Evolutionary conservation across 2,113 vertebrate genomes (phyloP).

Genomic region (Holacanthus passer): DNA sequence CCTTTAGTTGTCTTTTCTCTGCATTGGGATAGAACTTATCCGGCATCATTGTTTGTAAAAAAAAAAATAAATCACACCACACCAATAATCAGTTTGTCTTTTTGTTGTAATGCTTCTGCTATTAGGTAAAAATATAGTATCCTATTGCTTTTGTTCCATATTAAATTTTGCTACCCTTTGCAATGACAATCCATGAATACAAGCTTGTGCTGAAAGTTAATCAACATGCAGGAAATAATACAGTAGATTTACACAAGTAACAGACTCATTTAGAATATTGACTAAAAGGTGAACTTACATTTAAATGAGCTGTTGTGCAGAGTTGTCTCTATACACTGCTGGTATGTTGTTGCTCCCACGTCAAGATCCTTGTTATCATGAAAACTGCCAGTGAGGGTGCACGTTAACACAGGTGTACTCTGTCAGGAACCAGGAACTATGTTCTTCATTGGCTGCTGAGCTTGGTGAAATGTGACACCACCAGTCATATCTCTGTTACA

Average conservation of each 20-base stretch:
- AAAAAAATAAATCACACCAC: background rate
- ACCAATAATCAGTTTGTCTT: background rate
- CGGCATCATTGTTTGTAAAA: background rate
- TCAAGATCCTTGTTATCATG: conserved; percentile 69
- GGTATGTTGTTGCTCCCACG: conserved; percentile 62
- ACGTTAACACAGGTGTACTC: conserved; percentile 76
- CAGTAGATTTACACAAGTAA: background rate
- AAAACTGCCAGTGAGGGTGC: conserved; percentile 63
- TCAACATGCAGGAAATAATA: background rate
- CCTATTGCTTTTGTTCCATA: background rate
- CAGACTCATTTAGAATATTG: background rate
- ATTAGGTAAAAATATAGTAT: background rate
- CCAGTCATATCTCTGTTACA: conserved; percentile 53
- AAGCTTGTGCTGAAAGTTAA: background rate
- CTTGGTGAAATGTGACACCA: conserved; percentile 77
- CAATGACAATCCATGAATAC: background rate
- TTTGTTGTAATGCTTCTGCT: background rate
- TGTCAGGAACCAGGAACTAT: conserved; percentile 44
- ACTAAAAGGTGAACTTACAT: conserved; percentile 58
- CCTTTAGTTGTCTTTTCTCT: background rate
- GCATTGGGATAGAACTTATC: background rate
- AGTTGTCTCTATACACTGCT: conserved; percentile 34
- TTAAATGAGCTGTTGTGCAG: conserved; percentile 46
- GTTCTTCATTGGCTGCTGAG: conserved; percentile 74
- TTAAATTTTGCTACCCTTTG: background rate